Base-by-base conservation (phyloP, 1,140 invertebrate species). In the Akabosia matsudoensis region DNA sequence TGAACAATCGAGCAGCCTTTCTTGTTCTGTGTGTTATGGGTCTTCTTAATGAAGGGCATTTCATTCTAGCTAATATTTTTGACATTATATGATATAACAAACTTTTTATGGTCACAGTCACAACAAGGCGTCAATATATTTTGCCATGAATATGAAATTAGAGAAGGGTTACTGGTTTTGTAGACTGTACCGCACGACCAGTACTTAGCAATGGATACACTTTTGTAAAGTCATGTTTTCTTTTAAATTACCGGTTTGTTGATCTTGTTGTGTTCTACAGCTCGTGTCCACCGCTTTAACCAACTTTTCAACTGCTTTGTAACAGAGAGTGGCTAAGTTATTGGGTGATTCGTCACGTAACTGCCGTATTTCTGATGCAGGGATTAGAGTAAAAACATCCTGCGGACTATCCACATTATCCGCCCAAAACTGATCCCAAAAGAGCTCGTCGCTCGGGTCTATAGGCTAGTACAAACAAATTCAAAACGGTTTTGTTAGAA, bases 371-470 rank as follows among this genome's bases (percentile, higher is more conserved):
- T 98, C 96, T 18, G 91, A 89, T 16, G 96, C 93, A 31, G 97
- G 96, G 64, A 99, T 94, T 76, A 99, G 85, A 4, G 95, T 95
- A 83, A 99, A 99, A 22, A 99, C 93, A 89, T 99, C 97, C 86
- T 97, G 96, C 0, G 97, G 91, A 83, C 90, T 93, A 0, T 94
- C 94, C 1, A 95, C 91, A 85, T 93, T 96, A 80, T 98, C 96
- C 4, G 92, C 93, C 97, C 97, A 99, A 85, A 99, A 98, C 85
- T 99, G 97, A 83, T 97, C 95, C 97, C 97, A 99, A 85, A 99
- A 99, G 76, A 88, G 89, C 82, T 98, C 94, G 86, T 99, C 96
- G 74, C 88, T 89, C 33, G 93, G 89, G 85, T 97, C 94, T 74
- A 97, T 93, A 33, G 93, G 93, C 94, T 97, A 82, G 28, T 4